These are phyloP conservation scores for Pammene fasciana DNA, from an alignment of 2,888 invertebrate genomes.

Conservation along the genomic window DNA sequence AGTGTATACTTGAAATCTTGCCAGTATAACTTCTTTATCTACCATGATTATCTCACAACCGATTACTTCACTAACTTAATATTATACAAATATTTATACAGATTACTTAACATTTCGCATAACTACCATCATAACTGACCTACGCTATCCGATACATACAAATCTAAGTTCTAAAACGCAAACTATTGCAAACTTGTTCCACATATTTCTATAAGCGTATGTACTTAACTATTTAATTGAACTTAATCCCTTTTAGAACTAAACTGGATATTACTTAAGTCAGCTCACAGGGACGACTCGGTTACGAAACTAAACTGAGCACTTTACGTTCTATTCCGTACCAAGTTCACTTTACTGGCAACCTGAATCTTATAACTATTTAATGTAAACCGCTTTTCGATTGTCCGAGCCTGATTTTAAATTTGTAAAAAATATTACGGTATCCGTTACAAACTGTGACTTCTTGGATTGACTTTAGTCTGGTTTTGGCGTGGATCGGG, in stretches of 20 bases:
- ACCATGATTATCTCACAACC: constrained; percentile 1
- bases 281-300: constrained; percentile 31
- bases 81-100: not conserved
- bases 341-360: not conserved
- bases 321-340: constrained; percentile 25
- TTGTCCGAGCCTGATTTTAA: not conserved
- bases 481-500: constrained; percentile 9
- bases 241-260: constrained; percentile 4
- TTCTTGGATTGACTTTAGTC: not conserved
- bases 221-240: not conserved
- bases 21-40: not conserved
- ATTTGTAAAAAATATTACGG: not conserved
- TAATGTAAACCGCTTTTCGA: not conserved
- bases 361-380: constrained; percentile 11
- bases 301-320: constrained; percentile 25
- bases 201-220: not conserved
- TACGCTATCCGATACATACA: constrained; percentile 12
- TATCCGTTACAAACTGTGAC: not conserved
- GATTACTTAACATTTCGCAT: constrained; percentile 9
- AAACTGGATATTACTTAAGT: constrained; percentile 25
- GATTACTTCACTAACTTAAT: constrained; percentile 6
- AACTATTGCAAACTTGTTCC: constrained; percentile 6
- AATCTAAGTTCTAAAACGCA: constrained; percentile 20
- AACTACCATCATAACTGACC: constrained; percentile 24
- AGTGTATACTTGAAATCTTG: too few species aligned